Conservation (phyloP, 2,113 vertebrate genomes). For the Cairina moschata region DNA sequence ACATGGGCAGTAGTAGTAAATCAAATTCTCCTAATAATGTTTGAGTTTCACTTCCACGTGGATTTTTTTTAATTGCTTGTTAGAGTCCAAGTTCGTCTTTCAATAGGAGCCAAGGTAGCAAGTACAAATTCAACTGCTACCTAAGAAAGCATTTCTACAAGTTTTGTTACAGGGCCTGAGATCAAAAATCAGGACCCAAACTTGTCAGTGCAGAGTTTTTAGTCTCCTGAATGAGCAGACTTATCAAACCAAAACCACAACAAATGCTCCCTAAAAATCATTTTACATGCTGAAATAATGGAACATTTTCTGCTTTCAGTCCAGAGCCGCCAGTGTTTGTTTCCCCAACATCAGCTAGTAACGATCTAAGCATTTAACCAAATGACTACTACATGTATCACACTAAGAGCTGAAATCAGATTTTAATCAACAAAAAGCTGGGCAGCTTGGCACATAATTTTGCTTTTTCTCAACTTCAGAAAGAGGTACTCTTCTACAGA, state of each 20-base stretch:
- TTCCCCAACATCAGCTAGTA: background rate
- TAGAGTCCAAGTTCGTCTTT: background rate
- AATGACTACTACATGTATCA: background rate
- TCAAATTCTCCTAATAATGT: background rate
- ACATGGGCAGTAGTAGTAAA: background rate
- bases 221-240: background rate
- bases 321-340: background rate
- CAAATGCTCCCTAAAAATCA: background rate
- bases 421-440: background rate
- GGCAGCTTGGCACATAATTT: background rate
- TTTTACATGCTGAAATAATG: background rate
- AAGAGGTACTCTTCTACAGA: background rate
- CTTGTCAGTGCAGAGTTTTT: accelerated
- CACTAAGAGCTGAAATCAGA: background rate
- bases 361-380: background rate
- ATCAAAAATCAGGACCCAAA: background rate
- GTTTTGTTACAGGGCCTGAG: background rate
- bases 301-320: background rate
- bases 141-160: background rate
- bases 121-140: background rate
- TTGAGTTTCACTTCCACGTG: too few species aligned
- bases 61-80: background rate
- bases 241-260: background rate
- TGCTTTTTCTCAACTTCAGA: background rate
- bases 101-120: background rate